Base-by-base conservation (phyloP, 2,797 vertebrate genomes). In the Lepilemur septentrionalis region DNA sequence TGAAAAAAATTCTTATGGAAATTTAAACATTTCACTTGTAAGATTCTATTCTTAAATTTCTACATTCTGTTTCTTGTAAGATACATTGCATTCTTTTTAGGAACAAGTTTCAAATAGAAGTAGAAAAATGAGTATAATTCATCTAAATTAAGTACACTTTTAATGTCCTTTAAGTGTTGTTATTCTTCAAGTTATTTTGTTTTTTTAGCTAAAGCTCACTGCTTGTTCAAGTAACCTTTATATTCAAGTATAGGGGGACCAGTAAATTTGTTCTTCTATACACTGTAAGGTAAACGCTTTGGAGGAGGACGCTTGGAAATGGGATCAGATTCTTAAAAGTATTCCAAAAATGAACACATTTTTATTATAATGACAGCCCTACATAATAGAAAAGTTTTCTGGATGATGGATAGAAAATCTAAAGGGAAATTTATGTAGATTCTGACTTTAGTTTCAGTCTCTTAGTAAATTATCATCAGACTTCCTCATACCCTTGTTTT, bases 21-120 rank as follows among this genome's bases (percentile, higher is more conserved):
- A 91, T 90, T 57, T 50, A 88, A 87, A 70, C 35, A 75, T 95
- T 94, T 95, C 30, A 83, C 48, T 84, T 83, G 48, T 76, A 93
- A 28, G 35, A 80, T 46, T 73, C 28, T 84, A 82, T 96, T 96
- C 48, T 80, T 92, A 93, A 72, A 88, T 79, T n/a, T 82, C 76
- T 85, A 4, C 17, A 23, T 81, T 88, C 35, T 93, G 11, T 23
- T 94, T 87, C 69, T 48, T 76, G 12, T 15, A 80, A 52, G 23
- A 79, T 83, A 69, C 41, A 61, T 92, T 83, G 20, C 35, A 59
- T 48, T 85, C 38, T 76, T n/a, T 95, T 90, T 55, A 82, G 61
- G 25, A 94, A 73, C 48, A 86, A 38, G 59, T 96, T 93, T 86
- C 63, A 93, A 41, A 46, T 65, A 38, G 50, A 95, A 91, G 7